These are phyloP conservation scores for Rhagoletis pomonella DNA, from an alignment of 1,140 invertebrate genomes.

Conservation along the genomic window DNA sequence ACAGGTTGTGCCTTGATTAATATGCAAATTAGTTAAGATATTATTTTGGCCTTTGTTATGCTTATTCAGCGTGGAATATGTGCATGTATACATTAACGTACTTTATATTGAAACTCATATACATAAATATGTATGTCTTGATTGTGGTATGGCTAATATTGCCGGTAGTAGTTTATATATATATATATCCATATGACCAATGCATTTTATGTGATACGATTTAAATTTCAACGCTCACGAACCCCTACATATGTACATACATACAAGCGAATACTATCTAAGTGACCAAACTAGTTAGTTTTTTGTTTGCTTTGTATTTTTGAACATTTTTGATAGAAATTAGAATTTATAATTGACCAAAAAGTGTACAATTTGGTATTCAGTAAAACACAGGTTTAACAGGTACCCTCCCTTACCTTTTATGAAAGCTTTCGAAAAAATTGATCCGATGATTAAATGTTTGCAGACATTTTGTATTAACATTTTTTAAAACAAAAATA, in stretches of 20 bases:
- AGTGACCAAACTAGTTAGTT: neutral
- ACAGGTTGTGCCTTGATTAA: constrained; percentile 21
- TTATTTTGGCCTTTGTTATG: constrained; percentile 1
- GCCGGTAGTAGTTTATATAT: no score
- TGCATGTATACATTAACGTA: no score
- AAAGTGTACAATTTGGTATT: neutral
- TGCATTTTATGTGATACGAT: neutral
- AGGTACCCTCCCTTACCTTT: neutral
- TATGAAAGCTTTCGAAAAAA: neutral
- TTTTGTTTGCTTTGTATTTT: neutral
- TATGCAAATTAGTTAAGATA: constrained; percentile 18
- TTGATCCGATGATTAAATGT: constrained; percentile 50
- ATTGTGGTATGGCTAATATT: no score
- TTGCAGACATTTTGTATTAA: neutral
- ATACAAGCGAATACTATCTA: neutral
- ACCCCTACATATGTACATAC: neutral
- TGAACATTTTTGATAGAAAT: neutral
- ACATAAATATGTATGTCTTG: no score
- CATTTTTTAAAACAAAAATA: neutral
- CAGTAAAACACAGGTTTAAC: constrained; percentile 11
- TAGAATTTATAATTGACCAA: constrained; percentile 3
- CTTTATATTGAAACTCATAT: neutral
- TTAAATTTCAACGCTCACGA: neutral
- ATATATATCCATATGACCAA: no score
- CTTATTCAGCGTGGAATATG: constrained; percentile 1